These are phyloP conservation scores for Brachynemurus nebulosus DNA, from an alignment of 2,888 invertebrate species.

Conservation along the genomic window DNA sequence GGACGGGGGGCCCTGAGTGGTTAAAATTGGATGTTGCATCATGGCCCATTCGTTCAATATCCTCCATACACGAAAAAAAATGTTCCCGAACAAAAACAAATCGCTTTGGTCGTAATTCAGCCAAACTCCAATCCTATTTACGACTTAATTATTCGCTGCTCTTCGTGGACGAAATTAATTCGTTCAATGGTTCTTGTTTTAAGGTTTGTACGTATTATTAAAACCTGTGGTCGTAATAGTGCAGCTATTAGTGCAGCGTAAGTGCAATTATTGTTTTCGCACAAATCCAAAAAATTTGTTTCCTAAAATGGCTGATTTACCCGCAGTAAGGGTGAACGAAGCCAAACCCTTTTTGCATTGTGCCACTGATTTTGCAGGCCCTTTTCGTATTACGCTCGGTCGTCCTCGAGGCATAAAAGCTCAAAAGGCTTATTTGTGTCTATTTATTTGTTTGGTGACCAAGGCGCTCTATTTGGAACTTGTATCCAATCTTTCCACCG, in stretches of 20 bases:
- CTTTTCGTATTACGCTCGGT: not conserved
- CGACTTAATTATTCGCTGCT: not conserved
- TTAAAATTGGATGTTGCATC: slow-evolving; percentile 5
- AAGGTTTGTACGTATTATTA: not conserved
- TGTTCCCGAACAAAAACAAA: no score
- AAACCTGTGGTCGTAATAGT: not conserved
- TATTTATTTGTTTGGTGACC: slow-evolving; percentile 18
- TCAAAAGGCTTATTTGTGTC: slow-evolving; percentile 15
- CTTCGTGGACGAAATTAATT: not conserved
- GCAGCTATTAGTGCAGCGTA: not conserved
- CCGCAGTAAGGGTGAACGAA: slow-evolving; percentile 4
- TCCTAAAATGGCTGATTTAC: slow-evolving; percentile 4
- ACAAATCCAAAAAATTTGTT: not conserved
- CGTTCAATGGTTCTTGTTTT: not conserved
- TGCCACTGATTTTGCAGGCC: not conserved
- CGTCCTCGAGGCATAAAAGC: slow-evolving; percentile 13
- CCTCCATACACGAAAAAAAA: no score
- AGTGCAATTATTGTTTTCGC: not conserved
- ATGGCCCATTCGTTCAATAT: no score
- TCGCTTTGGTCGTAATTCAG: no score
- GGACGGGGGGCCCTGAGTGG: not conserved
- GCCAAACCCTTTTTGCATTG: not conserved
- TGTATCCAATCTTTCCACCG: slow-evolving; percentile 11
- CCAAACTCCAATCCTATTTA: no score
- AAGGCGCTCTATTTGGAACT: slow-evolving; percentile 20